Evolutionary conservation across 2,113 vertebrate genomes (phyloP).

Genomic region (Anolis sagrei): DNA sequence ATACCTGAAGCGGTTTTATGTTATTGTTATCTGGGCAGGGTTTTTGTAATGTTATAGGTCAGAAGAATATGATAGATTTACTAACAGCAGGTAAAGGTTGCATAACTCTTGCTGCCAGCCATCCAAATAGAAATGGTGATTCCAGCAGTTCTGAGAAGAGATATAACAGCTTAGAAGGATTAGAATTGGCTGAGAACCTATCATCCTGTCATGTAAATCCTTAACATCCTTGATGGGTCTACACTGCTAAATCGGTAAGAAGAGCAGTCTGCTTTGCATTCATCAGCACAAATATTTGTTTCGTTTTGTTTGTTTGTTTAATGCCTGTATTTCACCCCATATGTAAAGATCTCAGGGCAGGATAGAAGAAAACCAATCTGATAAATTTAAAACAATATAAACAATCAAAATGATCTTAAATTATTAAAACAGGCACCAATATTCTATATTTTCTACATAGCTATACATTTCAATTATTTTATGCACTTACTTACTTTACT

Average conservation of each 20-base stretch:
- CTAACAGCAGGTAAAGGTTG: constrained; percentile 38
- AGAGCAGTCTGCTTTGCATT: too few species aligned
- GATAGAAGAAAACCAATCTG: background rate
- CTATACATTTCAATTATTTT: too few species aligned
- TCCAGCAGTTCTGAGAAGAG: constrained; percentile 45
- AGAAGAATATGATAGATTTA: background rate
- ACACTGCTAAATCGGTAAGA: constrained; percentile 14
- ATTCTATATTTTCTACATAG: too few species aligned
- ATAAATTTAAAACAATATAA: too few species aligned
- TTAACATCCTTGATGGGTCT: constrained; percentile 32
- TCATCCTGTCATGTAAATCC: background rate
- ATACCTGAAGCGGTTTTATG: background rate
- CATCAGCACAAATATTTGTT: too few species aligned
- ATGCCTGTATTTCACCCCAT: too few species aligned
- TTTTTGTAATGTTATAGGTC: constrained; percentile 43
- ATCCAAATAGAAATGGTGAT: constrained; percentile 10
- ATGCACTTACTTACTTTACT: too few species aligned
- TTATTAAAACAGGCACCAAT: too few species aligned
- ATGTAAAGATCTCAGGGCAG: background rate
- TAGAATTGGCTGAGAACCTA: background rate
- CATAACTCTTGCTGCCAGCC: background rate
- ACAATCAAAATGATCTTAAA: too few species aligned
- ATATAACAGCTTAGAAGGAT: background rate
- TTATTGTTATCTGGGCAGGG: constrained; percentile 9
- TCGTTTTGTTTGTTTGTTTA: too few species aligned